Percentiles rank a stretch among this genome's conserved stretches.
These are phyloP conservation scores for Agapornis roseicollis DNA, from an alignment of 2,113 vertebrate species.

Conservation along the genomic window DNA sequence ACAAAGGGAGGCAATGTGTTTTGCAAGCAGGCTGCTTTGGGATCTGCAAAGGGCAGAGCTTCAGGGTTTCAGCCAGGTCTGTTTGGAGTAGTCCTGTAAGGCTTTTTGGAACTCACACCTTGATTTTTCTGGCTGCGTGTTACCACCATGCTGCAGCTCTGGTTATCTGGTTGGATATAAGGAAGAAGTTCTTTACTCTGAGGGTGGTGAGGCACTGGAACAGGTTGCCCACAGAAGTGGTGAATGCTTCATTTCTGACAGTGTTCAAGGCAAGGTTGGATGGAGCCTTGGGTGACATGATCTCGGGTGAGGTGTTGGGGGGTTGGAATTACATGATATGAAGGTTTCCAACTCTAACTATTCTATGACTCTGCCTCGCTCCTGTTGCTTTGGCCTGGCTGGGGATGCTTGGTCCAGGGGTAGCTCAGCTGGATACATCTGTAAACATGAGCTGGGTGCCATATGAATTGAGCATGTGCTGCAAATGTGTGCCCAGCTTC, in stretches of 20 bases:
- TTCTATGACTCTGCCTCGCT: not conserved
- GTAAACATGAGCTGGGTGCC: not conserved
- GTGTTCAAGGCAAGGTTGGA: not conserved
- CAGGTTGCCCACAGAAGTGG: not conserved
- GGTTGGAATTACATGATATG: not conserved
- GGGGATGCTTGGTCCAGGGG: not conserved
- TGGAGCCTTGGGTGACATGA: not conserved
- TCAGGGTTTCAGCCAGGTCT: not conserved
- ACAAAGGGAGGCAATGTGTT: fast-evolving
- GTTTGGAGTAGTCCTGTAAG: not conserved
- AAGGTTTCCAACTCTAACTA: not conserved
- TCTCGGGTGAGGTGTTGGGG: not conserved
- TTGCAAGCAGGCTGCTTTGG: not conserved
- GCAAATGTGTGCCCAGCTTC: not conserved
- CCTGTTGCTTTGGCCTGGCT: fast-evolving
- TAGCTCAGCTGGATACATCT: too few relatives aligned
- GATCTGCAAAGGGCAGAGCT: not conserved
- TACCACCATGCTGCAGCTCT: not conserved
- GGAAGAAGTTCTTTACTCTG: not conserved
- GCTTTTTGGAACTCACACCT: not conserved
- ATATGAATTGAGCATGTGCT: not conserved
- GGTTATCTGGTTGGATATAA: not conserved
- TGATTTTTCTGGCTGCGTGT: not conserved
- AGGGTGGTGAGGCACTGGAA: not conserved
- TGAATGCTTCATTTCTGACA: not conserved